A percentile compares a stretch with the other conserved stretches of the same genome.
Conservation (phyloP, 2,888 invertebrate genomes). For the Drosophila eohydei region DNA sequence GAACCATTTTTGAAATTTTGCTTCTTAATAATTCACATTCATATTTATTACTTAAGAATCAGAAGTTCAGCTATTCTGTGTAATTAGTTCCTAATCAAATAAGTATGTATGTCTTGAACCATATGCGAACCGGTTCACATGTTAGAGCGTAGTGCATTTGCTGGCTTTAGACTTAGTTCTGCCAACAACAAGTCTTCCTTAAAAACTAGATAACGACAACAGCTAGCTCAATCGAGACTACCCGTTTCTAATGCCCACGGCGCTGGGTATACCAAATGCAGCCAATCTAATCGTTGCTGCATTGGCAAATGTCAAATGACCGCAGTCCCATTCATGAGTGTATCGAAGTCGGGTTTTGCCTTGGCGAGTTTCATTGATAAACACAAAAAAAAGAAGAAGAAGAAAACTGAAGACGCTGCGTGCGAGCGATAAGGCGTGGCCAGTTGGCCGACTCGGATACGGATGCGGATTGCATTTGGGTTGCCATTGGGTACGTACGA, state of each 20-base stretch:
- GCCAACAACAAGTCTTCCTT: too few relatives aligned
- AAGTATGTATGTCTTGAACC: too few relatives aligned
- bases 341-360: slow-evolving; percentile 11
- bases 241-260: neutral
- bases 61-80: too few relatives aligned
- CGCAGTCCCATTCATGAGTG: slow-evolving; percentile 63
- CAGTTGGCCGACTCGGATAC: slow-evolving; percentile 37
- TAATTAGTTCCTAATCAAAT: too few relatives aligned
- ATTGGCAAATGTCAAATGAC: slow-evolving; percentile 67
- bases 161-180: too few relatives aligned
- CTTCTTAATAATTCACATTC: too few relatives aligned
- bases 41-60: too few relatives aligned
- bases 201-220: too few relatives aligned
- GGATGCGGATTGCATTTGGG: slow-evolving; percentile 35
- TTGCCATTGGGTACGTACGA: slow-evolving; percentile 5
- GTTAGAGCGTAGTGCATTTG: too few relatives aligned
- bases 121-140: too few relatives aligned
- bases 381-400: neutral
- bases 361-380: slow-evolving; percentile 56
- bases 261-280: slow-evolving; percentile 36
- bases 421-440: slow-evolving; percentile 52
- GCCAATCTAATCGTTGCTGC: slow-evolving; percentile 65
- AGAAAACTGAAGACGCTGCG: slow-evolving; percentile 41
- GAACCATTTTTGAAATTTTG: neutral
- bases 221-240: neutral